These are phyloP conservation scores for Alosa sapidissima DNA, from an alignment of 2,797 vertebrate species.

Conservation along the genomic window DNA sequence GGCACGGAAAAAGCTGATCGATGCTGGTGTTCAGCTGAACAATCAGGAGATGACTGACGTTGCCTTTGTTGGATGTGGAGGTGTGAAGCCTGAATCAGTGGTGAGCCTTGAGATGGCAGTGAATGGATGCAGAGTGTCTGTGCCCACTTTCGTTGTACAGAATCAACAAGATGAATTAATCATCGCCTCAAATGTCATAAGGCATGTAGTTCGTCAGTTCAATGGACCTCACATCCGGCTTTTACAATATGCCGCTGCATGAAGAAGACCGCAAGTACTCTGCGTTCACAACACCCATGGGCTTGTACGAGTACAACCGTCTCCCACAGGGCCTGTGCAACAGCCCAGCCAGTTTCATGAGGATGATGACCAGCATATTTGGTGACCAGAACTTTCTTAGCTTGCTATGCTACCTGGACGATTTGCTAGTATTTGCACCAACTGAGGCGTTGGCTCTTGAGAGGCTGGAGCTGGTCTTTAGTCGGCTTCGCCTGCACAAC, in stretches of 20 bases:
- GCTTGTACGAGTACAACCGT: background rate
- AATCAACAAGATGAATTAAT: background rate
- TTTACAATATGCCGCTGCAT: constrained; percentile 28
- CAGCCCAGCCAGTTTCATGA: constrained; percentile 15
- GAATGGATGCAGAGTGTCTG: background rate
- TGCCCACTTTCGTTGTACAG: background rate
- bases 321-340: background rate
- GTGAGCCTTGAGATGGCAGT: background rate
- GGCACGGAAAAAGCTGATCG: background rate
- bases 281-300: constrained; percentile 13
- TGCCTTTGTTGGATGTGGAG: background rate
- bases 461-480: constrained; percentile 15
- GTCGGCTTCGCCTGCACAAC: background rate
- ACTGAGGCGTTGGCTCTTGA: background rate
- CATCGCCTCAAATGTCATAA: background rate
- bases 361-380: constrained; percentile 15
- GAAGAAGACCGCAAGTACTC: constrained; percentile 23
- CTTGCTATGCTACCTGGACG: background rate
- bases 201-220: background rate
- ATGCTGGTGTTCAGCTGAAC: background rate
- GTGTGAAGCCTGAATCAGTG: background rate
- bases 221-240: constrained; percentile 3
- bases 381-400: constrained; percentile 13
- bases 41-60: background rate
- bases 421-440: background rate